Percentiles rank a stretch among this genome's conserved stretches.
Evolutionary conservation across 2,888 invertebrate genomes (phyloP).

Genomic region (Lasioglossum calceatum): DNA sequence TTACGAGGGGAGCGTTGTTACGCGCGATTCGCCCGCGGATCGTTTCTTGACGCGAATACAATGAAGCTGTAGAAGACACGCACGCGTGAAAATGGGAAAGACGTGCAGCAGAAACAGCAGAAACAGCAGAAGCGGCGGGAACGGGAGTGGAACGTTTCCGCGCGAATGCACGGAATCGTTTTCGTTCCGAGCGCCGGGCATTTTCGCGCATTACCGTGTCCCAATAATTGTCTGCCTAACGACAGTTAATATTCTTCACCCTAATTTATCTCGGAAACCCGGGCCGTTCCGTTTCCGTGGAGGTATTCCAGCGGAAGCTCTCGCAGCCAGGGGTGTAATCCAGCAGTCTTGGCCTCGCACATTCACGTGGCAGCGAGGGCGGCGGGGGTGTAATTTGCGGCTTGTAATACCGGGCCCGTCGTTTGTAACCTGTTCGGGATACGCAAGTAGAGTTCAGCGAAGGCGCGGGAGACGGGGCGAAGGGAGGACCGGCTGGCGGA

Average conservation of each 20-base stretch:
- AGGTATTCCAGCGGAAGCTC: conserved; percentile 44
- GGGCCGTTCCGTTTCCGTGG: conserved; percentile 48
- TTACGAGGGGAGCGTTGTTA: conserved; percentile 10
- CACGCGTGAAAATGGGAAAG: conserved; percentile 10
- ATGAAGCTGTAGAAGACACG: conserved; percentile 5
- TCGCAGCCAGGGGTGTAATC: conserved; percentile 60
- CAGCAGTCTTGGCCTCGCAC: conserved; percentile 60
- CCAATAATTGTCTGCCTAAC: conserved; percentile 57
- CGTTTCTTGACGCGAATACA: conserved; percentile 12
- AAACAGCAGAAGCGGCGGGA: accelerated
- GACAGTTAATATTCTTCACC: conserved; percentile 58
- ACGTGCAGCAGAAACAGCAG: background rate
- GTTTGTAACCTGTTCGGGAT: conserved; percentile 79
- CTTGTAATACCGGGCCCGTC: conserved; percentile 79
- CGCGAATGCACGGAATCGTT: background rate
- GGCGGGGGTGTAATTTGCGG: conserved; percentile 78
- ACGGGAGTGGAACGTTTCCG: background rate
- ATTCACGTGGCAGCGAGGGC: conserved; percentile 59
- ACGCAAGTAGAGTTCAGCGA: conserved; percentile 69
- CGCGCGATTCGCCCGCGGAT: conserved; percentile 2
- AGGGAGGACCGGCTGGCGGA: conserved; percentile 51
- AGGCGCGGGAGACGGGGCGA: conserved; percentile 25
- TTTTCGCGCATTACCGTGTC: conserved; percentile 39
- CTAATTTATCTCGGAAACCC: conserved; percentile 57
- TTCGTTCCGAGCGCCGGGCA: background rate